A percentile compares a stretch with the other conserved stretches of the same genome.
Conservation (phyloP, 2,113 vertebrate species). For the Ceyx melanurus region DNA sequence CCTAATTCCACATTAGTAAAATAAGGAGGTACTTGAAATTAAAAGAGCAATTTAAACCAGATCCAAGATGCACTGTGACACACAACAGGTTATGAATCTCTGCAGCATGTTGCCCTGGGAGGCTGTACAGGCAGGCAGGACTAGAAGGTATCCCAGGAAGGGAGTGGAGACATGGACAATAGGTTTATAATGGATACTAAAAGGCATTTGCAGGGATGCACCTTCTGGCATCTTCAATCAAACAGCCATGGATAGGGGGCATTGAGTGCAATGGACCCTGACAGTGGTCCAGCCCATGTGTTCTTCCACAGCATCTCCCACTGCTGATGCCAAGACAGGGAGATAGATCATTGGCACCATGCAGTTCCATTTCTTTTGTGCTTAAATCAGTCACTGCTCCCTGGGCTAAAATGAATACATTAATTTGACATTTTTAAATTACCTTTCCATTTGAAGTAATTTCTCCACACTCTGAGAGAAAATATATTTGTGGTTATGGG, state of each 20-base stretch:
- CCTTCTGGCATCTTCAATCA: background rate
- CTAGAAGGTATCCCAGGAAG: background rate
- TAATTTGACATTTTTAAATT: background rate
- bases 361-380: background rate
- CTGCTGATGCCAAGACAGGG: background rate
- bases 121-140: background rate
- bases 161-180: background rate
- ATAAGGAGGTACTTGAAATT: background rate
- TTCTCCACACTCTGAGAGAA: background rate
- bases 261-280: background rate
- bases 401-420: background rate
- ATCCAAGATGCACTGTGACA: background rate
- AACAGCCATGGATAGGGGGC: background rate
- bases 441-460: background rate
- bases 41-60: background rate
- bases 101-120: background rate
- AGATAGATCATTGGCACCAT: background rate
- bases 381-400: background rate
- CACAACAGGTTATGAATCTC: background rate
- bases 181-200: background rate
- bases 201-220: background rate
- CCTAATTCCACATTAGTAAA: background rate
- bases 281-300: background rate
- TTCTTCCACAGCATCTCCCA: background rate
- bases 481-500: background rate